phyloP scores from a whole-genome alignment of 2,113 vertebrate genomes.

The Scomber scombrus region DNA sequence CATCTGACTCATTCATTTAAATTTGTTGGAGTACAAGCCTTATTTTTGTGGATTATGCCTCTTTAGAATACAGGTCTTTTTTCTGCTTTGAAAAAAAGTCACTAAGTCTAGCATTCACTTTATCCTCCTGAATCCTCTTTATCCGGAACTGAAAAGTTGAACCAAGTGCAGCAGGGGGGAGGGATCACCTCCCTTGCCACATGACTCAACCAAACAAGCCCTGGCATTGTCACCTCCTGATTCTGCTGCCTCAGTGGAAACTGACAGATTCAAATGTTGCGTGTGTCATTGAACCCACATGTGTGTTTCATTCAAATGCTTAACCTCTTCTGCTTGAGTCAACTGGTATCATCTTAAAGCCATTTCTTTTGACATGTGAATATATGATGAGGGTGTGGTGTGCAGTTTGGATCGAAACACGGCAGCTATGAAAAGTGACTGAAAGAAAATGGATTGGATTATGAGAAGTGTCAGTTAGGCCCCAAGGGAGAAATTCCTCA shows the following conservation, averaged over 20 bases:
- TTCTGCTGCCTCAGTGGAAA: conserved; percentile 27
- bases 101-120: too few relatives aligned
- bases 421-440: not conserved
- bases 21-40: too few relatives aligned
- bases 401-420: conserved; percentile 6
- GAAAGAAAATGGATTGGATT: not conserved
- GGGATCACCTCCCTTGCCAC: conserved; percentile 33
- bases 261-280: not conserved
- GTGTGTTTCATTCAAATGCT: conserved; percentile 21
- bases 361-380: conserved; percentile 10
- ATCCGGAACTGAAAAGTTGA: not conserved
- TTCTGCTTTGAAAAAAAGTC: too few relatives aligned
- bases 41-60: too few relatives aligned
- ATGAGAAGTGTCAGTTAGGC: conserved; percentile 45
- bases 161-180: not conserved
- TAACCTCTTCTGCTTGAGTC: conserved; percentile 40
- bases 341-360: conserved; percentile 28
- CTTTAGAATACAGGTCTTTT: too few relatives aligned
- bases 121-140: too few relatives aligned
- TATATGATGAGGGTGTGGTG: conserved; percentile 58
- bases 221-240: conserved; percentile 35
- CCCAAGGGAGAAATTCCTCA: conserved; percentile 1
- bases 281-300: conserved; percentile 31
- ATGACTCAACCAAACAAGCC: conserved; percentile 38
- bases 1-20: too few relatives aligned